phyloP scores from a whole-genome alignment of 2,797 vertebrate species.

The Decapterus maruadsi region DNA sequence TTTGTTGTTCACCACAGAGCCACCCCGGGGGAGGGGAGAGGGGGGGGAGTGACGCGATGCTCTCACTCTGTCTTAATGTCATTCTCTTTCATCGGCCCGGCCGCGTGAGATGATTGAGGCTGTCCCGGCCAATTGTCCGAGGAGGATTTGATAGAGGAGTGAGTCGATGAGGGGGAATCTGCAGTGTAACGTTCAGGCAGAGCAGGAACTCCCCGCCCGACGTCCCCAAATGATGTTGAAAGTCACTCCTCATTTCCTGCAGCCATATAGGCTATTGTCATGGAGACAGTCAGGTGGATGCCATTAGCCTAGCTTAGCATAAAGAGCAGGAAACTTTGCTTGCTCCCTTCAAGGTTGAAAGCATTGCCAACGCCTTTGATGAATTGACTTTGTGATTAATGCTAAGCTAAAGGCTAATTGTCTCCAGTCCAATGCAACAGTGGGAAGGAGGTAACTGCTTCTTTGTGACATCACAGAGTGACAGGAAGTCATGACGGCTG shows the following conservation, averaged over 20 bases:
- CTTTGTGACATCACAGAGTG: too few relatives aligned
- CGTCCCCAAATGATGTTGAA: too few relatives aligned
- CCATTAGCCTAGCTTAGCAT: neutral
- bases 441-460: too few relatives aligned
- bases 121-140: conserved; percentile 59
- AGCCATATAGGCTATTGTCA: neutral
- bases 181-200: conserved; percentile 7
- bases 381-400: neutral
- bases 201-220: neutral
- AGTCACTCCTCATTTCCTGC: too few relatives aligned
- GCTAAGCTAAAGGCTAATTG: neutral
- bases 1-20: conserved; percentile 37
- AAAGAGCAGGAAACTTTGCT: neutral
- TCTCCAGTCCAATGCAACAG: too few relatives aligned
- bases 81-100: conserved; percentile 63
- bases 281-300: neutral
- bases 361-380: too few relatives aligned
- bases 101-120: conserved; percentile 69
- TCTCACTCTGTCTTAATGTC: conserved; percentile 75
- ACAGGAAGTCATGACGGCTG: too few relatives aligned
- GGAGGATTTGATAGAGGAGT: conserved; percentile 52
- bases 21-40: conserved; percentile 35
- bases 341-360: too few relatives aligned
- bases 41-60: neutral
- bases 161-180: conserved; percentile 35